Base-by-base conservation (phyloP, 2,113 vertebrate species). In the Dissostichus mawsoni region DNA sequence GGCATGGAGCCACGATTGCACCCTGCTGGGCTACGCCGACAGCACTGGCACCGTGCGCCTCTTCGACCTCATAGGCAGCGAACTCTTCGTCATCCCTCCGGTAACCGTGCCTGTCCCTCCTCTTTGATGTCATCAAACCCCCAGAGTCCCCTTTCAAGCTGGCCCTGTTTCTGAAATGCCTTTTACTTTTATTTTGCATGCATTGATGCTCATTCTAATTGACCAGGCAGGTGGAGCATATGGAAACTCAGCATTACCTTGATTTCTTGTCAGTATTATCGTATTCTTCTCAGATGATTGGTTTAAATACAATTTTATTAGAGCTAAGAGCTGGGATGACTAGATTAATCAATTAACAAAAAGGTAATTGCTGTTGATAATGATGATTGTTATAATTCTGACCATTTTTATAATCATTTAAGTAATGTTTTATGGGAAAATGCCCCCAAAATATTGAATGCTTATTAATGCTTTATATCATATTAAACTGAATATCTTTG, bases 41-140 rank as follows among this genome's bases (percentile, higher is more conserved):
- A 99, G 98, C 92, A 96, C 95, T 0, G 98, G 98, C 41, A 99
- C 98, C 0, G 97, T 99, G 70, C 95, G 97, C 51, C 96, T 99
- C 11, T 99, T 99, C 55, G 98, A 99, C 88, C 95, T 99, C 76
- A 95, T 96, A 86, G 98, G 98, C 64, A 98, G 97, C 47, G 98
- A 99, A 53, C 97, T 99, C 53, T 96, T 99, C 41, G 93, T 98
- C 86, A 99, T 99, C 82, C 93, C 93, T 1, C 96, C 96, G 82
- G 98, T 99, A 96, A 89, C 20, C 8, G 11, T 0, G 3, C 16
- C 45, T 33, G 8, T 10, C 29, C 18, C 11, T 55, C 20, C 16
- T 23, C 61, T 53, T 20, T 70, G 10, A 51, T 9, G 16, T 62
- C 56, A 74, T 69, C 56, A 18, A 41, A 63, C 5, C 2, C 16